phyloP scores from a whole-genome alignment of 2,113 vertebrate genomes.

The Trogon melanurus region DNA sequence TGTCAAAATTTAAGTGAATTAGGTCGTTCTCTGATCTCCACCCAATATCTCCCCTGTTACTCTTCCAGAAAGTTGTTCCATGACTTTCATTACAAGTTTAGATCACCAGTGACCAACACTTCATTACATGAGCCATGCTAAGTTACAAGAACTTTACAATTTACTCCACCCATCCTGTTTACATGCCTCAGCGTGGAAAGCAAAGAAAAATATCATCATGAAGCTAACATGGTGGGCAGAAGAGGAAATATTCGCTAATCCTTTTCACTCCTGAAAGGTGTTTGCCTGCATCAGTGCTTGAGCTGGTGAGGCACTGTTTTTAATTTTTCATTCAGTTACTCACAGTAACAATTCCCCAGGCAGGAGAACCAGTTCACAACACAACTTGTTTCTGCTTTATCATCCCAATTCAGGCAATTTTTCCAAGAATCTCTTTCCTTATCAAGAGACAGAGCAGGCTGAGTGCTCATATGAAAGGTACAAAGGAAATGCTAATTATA shows the following conservation, averaged over 20 bases:
- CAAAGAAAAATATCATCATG: not conserved
- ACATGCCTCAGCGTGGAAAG: not conserved
- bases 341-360: not conserved
- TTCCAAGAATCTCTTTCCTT: not conserved
- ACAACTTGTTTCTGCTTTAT: not conserved
- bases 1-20: not conserved
- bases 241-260: not conserved
- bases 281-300: not conserved
- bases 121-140: not conserved
- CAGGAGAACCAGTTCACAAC: not conserved
- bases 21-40: not conserved
- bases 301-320: rapidly evolving
- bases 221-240: not conserved
- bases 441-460: not conserved
- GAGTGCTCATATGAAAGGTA: not conserved
- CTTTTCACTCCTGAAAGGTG: not conserved
- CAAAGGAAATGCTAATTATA: not conserved
- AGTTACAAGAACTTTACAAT: not conserved
- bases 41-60: not conserved
- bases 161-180: conserved; percentile 2
- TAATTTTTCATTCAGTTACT: not conserved
- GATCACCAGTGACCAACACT: not conserved
- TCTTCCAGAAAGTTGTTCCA: not conserved
- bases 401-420: not conserved
- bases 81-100: not conserved